These are phyloP conservation scores for Cheilosia soror DNA, from an alignment of 2,888 invertebrate genomes.

Conservation along the genomic window DNA sequence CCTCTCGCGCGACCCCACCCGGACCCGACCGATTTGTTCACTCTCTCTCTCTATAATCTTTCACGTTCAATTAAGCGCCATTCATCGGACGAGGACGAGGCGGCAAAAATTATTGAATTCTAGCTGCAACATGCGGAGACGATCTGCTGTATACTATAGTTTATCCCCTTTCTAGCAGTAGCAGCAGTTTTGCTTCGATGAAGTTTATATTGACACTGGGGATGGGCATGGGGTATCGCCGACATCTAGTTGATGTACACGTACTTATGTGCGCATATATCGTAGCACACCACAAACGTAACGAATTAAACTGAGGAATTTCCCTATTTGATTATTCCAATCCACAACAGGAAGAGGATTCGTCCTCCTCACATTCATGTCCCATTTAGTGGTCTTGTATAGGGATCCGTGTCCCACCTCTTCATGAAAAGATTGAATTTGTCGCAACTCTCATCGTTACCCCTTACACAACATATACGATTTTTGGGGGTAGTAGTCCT, in stretches of 20 bases:
- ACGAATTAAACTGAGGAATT: conserved; percentile 75
- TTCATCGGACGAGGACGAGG: conserved; percentile 62
- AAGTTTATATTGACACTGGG: conserved; percentile 26
- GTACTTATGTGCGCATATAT: background rate
- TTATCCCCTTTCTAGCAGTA: conserved; percentile 60
- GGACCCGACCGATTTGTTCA: background rate
- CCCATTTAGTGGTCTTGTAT: conserved; percentile 57
- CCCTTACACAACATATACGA: conserved; percentile 23
- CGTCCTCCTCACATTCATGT: conserved; percentile 67
- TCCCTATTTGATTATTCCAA: conserved; percentile 74
- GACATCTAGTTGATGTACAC: background rate
- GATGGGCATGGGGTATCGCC: background rate
- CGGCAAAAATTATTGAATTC: conserved; percentile 67
- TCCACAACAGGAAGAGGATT: conserved; percentile 70
- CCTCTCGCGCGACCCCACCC: background rate
- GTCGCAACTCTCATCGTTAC: conserved; percentile 72
- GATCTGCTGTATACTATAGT: conserved; percentile 13
- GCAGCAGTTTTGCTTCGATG: conserved; percentile 53
- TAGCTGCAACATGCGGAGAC: conserved; percentile 5
- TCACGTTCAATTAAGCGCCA: conserved; percentile 74
- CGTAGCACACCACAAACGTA: conserved; percentile 66
- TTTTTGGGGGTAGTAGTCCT: conserved; percentile 19
- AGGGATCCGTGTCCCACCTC: conserved; percentile 7
- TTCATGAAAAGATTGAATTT: conserved; percentile 58
- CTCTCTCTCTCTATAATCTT: conserved; percentile 64